Conservation (phyloP, 2,113 vertebrate genomes). For the Cavia porcellus region DNA sequence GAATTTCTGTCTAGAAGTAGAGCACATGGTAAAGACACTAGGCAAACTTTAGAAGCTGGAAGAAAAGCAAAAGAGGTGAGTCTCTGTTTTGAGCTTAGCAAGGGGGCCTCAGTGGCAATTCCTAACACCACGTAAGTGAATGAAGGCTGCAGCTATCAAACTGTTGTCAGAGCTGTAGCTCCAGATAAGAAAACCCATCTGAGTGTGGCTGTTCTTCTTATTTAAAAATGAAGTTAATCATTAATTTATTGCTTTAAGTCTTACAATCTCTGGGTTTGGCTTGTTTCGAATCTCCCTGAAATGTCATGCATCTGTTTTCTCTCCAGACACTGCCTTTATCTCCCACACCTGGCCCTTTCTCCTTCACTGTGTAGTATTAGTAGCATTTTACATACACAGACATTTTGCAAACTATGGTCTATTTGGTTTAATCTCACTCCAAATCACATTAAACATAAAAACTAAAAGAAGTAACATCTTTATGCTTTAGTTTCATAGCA, state of each 20-base stretch:
- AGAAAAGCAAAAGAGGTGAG: not conserved
- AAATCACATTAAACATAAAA: not conserved
- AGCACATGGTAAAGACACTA: rapidly evolving
- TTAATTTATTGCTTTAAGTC: not conserved
- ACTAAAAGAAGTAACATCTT: not conserved
- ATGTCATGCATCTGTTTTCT: not conserved
- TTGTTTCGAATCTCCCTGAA: not conserved
- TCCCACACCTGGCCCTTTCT: rapidly evolving
- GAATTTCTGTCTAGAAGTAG: not conserved
- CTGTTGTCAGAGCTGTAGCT: too few species aligned
- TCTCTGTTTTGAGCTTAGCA: rapidly evolving
- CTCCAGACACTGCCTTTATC: too few species aligned
- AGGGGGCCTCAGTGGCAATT: not conserved
- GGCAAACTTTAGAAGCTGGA: not conserved
- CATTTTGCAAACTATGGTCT: too few species aligned
- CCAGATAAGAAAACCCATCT: not conserved
- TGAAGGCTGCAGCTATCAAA: not conserved
- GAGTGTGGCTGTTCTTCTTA: not conserved
- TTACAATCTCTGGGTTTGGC: too few species aligned
- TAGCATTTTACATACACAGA: not conserved
- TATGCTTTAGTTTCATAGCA: not conserved
- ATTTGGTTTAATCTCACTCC: not conserved
- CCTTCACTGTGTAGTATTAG: rapidly evolving
- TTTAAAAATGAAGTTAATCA: not conserved
- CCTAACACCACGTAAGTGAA: too few species aligned